phyloP scores from a whole-genome alignment of 2,797 vertebrate genomes.

The Phataginus tricuspis region DNA sequence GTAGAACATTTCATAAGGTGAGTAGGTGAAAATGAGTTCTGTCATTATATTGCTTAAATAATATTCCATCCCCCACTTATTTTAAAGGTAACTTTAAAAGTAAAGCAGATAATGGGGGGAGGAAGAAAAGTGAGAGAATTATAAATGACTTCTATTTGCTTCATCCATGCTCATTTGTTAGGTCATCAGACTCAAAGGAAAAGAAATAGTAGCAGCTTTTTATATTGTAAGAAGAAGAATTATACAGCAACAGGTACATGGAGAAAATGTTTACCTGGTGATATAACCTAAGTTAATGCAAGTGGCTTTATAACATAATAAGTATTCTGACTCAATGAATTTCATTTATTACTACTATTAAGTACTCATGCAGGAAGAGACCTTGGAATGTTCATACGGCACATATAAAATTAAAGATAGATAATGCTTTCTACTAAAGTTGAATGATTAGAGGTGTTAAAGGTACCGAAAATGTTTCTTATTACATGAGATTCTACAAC shows the following conservation, averaged over 20 bases:
- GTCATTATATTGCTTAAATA: constrained; percentile 11
- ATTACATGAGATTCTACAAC: background rate
- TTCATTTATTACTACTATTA: background rate
- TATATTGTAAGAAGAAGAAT: background rate
- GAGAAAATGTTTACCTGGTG: background rate
- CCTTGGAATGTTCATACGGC: background rate
- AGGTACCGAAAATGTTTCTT: constrained; percentile 1
- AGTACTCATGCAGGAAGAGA: background rate
- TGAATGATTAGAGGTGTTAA: background rate
- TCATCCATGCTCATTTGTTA: background rate
- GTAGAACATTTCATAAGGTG: background rate
- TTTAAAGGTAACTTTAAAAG: background rate
- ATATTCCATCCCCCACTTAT: background rate
- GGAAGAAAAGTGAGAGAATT: background rate
- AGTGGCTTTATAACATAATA: background rate
- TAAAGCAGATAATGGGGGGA: background rate
- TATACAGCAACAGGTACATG: background rate
- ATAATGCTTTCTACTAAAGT: background rate
- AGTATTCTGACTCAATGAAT: constrained; percentile 24
- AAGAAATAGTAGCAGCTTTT: background rate
- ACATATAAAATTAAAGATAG: background rate
- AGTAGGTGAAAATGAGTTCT: constrained; percentile 8
- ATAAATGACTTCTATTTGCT: constrained; percentile 16
- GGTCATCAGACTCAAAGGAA: background rate
- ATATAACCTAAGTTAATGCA: constrained; percentile 26